phyloP scores from a whole-genome alignment of 1,140 invertebrate species.

The Chymomyza costata region DNA sequence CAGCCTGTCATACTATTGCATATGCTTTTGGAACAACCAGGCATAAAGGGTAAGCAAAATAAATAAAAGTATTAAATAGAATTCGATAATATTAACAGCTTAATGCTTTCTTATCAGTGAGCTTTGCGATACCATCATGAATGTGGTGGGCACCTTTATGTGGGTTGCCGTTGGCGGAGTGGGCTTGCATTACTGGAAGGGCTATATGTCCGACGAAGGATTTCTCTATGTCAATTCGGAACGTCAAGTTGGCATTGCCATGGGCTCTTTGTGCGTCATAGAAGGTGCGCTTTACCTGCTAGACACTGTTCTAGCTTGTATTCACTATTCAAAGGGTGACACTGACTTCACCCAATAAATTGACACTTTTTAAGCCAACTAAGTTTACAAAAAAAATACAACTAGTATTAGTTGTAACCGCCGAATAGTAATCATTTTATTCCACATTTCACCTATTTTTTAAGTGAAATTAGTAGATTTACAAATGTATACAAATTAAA shows the following conservation, averaged over 20 bases:
- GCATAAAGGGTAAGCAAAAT: slow-evolving; percentile 81
- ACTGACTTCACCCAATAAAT: slow-evolving; percentile 57
- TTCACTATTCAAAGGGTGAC: slow-evolving; percentile 83
- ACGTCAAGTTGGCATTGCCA: slow-evolving; percentile 85
- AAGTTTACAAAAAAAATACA: not conserved
- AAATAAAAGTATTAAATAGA: not conserved
- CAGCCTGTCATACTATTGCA: slow-evolving; percentile 82
- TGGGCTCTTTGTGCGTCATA: slow-evolving; percentile 86
- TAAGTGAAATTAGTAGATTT: slow-evolving; percentile 74
- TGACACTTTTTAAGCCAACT: not conserved
- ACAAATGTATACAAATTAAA: too few species aligned
- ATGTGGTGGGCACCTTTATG: slow-evolving; percentile 87
- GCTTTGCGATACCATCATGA: slow-evolving; percentile 87
- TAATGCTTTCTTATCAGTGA: slow-evolving; percentile 76
- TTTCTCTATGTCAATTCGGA: slow-evolving; percentile 81
- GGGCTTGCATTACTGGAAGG: slow-evolving; percentile 90
- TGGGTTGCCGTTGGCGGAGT: slow-evolving; percentile 89
- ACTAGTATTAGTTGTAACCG: slow-evolving; percentile 30
- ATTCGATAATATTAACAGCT: too few species aligned
- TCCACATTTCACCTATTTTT: slow-evolving; percentile 37
- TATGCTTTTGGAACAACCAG: slow-evolving; percentile 84
- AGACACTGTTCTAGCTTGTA: slow-evolving; percentile 84
- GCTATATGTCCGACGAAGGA: slow-evolving; percentile 85
- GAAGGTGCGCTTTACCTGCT: slow-evolving; percentile 85
- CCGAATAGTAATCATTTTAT: slow-evolving; percentile 41